phyloP scores from a whole-genome alignment of 2,888 invertebrate genomes.

The Lochmaea crataegi region DNA sequence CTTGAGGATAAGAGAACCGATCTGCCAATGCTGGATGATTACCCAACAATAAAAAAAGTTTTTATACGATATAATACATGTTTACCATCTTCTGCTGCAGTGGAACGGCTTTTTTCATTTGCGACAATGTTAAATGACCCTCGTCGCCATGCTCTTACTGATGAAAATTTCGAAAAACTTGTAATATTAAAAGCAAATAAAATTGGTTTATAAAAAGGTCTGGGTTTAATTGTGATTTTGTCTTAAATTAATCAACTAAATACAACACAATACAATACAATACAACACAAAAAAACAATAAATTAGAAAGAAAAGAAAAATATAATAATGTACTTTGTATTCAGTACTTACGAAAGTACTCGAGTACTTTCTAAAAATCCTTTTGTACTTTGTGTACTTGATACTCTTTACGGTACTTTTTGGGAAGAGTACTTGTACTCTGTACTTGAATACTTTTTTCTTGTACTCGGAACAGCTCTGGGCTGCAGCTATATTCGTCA shows the following conservation, averaged over 20 bases:
- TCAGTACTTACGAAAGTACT: too few species aligned
- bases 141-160: slow-evolving; percentile 20
- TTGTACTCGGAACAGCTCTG: not conserved
- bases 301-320: too few species aligned
- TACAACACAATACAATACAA: too few species aligned
- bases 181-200: slow-evolving; percentile 21
- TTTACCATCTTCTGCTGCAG: slow-evolving; percentile 39
- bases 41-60: slow-evolving; percentile 36
- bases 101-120: slow-evolving; percentile 28
- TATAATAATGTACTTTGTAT: too few species aligned
- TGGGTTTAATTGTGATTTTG: too few species aligned
- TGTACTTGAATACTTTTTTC: not conserved
- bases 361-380: too few species aligned
- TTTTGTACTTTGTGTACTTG: too few species aligned
- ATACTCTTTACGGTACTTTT: too few species aligned
- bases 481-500: too few species aligned
- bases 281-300: too few species aligned
- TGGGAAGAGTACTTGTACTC: too few species aligned
- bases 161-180: slow-evolving; percentile 28
- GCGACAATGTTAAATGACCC: slow-evolving; percentile 28
- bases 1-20: slow-evolving; percentile 4
- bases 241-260: too few species aligned
- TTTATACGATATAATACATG: slow-evolving; percentile 39
- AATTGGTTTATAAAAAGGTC: not conserved
- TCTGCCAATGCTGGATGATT: slow-evolving; percentile 12